Conservation (phyloP, 2,797 vertebrate species). For the Hyperoplus lanceolatus region DNA sequence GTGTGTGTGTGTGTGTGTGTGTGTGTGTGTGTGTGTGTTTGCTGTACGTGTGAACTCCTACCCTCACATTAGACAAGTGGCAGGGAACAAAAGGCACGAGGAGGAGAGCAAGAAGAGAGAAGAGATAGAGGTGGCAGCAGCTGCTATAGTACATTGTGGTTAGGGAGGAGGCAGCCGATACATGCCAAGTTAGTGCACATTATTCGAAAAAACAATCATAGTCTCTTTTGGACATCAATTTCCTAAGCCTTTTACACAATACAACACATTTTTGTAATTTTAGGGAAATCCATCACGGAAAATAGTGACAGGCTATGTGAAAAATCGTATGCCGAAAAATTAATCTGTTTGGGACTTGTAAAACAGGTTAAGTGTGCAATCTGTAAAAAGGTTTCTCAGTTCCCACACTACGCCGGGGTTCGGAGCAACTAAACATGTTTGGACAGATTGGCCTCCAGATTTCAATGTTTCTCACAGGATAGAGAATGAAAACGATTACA, state of each 20-base stretch:
- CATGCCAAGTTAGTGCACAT: conserved; percentile 1
- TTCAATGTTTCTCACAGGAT: conserved; percentile 20
- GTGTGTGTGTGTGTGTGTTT: conserved; percentile 12
- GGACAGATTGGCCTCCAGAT: conserved; percentile 32
- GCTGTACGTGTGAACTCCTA: conserved; percentile 57
- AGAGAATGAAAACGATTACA: conserved; percentile 22
- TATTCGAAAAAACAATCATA: conserved; percentile 8
- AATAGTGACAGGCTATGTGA: background rate
- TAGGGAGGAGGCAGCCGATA: conserved; percentile 17
- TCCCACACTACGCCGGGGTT: conserved; percentile 23
- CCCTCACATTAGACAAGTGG: conserved; percentile 57
- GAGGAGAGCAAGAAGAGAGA: conserved; percentile 12
- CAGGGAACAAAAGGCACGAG: conserved; percentile 52
- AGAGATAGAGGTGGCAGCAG: conserved; percentile 27
- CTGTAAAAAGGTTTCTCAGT: conserved; percentile 1
- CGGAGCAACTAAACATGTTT: conserved; percentile 29
- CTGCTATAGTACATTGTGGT: conserved; percentile 19
- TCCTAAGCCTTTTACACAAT: background rate
- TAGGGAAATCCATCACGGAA: background rate
- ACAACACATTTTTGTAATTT: background rate
- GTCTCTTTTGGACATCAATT: background rate
- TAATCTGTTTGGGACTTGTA: background rate
- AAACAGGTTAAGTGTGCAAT: conserved; percentile 7
- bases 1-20: conserved; percentile 26
- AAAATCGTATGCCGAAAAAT: background rate